Evolutionary conservation across 2,888 invertebrate species (phyloP).

Genomic region (Pantelozetes paolii): DNA sequence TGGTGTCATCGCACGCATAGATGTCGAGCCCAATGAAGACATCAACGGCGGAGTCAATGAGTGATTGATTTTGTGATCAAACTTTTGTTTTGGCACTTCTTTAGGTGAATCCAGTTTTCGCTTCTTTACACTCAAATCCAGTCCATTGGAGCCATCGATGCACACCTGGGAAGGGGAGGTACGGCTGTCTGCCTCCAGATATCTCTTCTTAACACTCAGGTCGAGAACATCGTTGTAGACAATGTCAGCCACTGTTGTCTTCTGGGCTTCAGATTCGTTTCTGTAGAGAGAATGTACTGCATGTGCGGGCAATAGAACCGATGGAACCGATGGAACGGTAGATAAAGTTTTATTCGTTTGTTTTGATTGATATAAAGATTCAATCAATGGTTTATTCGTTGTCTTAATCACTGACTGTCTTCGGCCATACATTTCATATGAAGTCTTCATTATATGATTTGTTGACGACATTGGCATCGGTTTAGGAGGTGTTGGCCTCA

Average conservation of each 20-base stretch:
- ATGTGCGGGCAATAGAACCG: slow-evolving; percentile 24
- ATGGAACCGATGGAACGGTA: background rate
- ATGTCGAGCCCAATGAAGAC: background rate
- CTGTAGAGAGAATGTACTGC: background rate
- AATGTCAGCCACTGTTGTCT: background rate
- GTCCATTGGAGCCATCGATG: slow-evolving; percentile 12
- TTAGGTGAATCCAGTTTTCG: background rate
- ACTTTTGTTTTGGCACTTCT: slow-evolving; percentile 28
- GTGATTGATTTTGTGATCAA: background rate
- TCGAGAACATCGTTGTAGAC: slow-evolving; percentile 45
- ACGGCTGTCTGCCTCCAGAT: slow-evolving; percentile 40
- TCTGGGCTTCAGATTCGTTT: background rate
- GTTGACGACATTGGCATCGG: background rate
- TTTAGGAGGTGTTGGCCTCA: background rate
- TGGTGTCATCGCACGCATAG: background rate
- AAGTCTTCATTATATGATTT: background rate
- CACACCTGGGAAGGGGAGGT: slow-evolving; percentile 33
- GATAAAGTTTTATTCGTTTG: background rate
- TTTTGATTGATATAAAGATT: background rate
- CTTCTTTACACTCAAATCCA: slow-evolving; percentile 38
- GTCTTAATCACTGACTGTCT: slow-evolving; percentile 10
- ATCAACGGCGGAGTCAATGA: slow-evolving; percentile 5
- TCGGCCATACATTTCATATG: background rate
- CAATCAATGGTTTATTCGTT: slow-evolving; percentile 6
- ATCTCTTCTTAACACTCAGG: slow-evolving; percentile 47